Percentiles rank a stretch among this genome's conserved stretches.
These are phyloP conservation scores for Mamestra brassicae DNA, from an alignment of 2,888 invertebrate genomes.

Conservation along the genomic window DNA sequence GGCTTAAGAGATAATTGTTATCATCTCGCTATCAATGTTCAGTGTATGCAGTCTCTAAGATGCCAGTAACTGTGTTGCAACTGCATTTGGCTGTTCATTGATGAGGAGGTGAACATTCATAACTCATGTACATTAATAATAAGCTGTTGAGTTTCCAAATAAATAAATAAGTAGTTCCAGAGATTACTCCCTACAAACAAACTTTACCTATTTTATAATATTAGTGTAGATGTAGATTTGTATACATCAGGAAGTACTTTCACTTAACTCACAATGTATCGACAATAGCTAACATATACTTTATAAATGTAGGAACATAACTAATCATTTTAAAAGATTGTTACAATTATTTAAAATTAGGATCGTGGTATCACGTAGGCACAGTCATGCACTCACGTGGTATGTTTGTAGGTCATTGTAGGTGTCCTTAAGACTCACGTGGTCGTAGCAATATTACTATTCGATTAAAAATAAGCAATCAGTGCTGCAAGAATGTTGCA, in stretches of 20 bases:
- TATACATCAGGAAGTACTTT: background rate
- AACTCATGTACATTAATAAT: too few relatives aligned
- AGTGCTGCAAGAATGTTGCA: constrained; percentile 18
- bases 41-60: too few relatives aligned
- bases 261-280: constrained; percentile 2
- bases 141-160: too few relatives aligned
- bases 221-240: too few relatives aligned
- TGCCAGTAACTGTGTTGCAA: too few relatives aligned
- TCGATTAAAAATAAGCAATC: constrained; percentile 27
- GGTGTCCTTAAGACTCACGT: constrained; percentile 27
- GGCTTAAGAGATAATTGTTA: too few relatives aligned
- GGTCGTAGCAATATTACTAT: background rate
- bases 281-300: background rate
- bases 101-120: too few relatives aligned
- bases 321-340: background rate
- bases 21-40: too few relatives aligned
- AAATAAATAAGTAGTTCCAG: too few relatives aligned
- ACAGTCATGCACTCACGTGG: constrained; percentile 36
- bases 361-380: constrained; percentile 1
- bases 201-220: too few relatives aligned
- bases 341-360: constrained; percentile 31
- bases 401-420: background rate
- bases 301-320: background rate
- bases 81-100: too few relatives aligned
- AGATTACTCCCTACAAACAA: too few relatives aligned